A percentile compares a stretch with the other conserved stretches of the same genome.
Conservation (phyloP, 2,113 vertebrate species). For the Nansenia antarctica region DNA sequence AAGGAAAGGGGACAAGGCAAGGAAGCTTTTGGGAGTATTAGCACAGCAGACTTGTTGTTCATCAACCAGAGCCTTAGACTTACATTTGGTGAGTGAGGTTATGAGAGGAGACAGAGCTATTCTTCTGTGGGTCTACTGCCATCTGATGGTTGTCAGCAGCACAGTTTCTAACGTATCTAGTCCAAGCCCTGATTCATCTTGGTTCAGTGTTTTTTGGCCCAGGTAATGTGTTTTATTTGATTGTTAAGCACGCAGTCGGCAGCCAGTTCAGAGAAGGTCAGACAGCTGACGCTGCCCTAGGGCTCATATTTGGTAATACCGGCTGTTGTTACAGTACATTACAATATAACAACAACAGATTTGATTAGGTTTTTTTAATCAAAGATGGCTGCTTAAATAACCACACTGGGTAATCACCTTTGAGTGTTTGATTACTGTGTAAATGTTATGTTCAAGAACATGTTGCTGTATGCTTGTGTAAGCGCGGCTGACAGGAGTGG, state of each 20-base stretch:
- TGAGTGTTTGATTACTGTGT: not conserved
- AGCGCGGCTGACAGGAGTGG: not conserved
- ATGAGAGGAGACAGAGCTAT: not conserved
- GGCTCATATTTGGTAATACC: not conserved
- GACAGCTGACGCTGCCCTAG: not conserved
- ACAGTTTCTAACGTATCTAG: not conserved
- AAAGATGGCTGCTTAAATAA: not conserved
- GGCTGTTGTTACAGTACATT: not conserved
- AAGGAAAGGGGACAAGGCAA: not conserved
- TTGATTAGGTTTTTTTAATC: not conserved
- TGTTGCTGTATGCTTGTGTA: not conserved
- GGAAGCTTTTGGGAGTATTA: not conserved
- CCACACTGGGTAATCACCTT: not conserved
- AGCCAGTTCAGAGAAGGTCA: not conserved
- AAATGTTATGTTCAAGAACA: not conserved
- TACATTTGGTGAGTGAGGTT: not conserved
- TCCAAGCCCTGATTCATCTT: not conserved
- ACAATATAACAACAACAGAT: not conserved
- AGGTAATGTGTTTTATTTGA: not conserved
- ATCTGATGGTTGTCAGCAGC: constrained; percentile 50
- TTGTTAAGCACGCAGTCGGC: not conserved
- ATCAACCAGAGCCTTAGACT: too few species aligned
- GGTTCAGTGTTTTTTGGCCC: not conserved
- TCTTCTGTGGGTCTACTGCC: constrained; percentile 61
- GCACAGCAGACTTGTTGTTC: too few species aligned